phyloP scores from a whole-genome alignment of 2,888 invertebrate genomes.

The Parelbella ahira region DNA sequence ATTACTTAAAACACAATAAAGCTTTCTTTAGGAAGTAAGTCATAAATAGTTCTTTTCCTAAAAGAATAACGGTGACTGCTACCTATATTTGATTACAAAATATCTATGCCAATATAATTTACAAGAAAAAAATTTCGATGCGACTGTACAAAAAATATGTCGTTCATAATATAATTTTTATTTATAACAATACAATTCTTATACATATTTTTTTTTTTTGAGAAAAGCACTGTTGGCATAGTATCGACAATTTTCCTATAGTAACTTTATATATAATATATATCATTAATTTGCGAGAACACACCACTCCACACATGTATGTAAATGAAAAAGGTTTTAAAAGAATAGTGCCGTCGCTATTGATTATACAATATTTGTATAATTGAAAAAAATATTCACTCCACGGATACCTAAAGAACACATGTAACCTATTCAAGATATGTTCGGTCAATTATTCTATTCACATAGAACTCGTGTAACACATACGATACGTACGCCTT shows the following conservation, averaged over 20 bases:
- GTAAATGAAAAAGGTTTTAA: constrained; percentile 21
- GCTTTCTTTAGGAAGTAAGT: constrained; percentile 52
- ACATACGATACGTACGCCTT: too few species aligned
- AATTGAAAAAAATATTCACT: constrained; percentile 11
- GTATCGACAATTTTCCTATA: constrained; percentile 33
- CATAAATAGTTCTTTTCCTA: constrained; percentile 74
- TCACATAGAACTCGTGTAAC: too few species aligned
- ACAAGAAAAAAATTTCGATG: constrained; percentile 48
- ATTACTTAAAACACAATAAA: constrained; percentile 54
- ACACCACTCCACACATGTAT: not conserved
- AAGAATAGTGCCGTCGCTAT: constrained; percentile 17
- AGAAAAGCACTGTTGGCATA: constrained; percentile 70
- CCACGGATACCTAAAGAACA: too few species aligned
- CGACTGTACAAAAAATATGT: constrained; percentile 42
- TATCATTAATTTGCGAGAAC: constrained; percentile 15
- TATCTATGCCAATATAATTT: constrained; percentile 47
- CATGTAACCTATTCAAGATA: too few species aligned
- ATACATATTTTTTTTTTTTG: constrained; percentile 36
- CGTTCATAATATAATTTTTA: constrained; percentile 46
- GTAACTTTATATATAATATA: constrained; percentile 12
- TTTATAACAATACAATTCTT: constrained; percentile 45
- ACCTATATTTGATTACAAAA: too few species aligned
- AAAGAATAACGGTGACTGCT: constrained; percentile 79
- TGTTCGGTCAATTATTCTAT: too few species aligned
- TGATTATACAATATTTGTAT: constrained; percentile 21